Percentiles rank a stretch among this genome's conserved stretches.
Conservation (phyloP, 2,888 invertebrate genomes). For the Drosophila multiciliata region DNA sequence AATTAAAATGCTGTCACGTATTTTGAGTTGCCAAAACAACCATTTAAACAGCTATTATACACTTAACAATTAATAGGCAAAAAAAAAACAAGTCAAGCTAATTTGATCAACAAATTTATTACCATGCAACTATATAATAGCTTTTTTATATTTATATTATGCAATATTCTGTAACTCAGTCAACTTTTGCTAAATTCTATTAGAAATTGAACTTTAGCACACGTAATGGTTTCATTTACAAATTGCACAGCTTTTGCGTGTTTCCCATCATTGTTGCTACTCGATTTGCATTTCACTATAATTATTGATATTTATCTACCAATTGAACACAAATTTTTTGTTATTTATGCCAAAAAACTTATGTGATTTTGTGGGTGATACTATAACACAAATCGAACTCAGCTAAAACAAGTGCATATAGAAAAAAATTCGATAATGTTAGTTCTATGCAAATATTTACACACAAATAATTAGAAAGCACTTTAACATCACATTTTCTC, state of each 20-base stretch:
- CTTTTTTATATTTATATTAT: background rate
- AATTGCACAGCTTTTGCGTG: conserved; percentile 51
- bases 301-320: conserved; percentile 53
- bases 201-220: background rate
- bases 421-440: background rate
- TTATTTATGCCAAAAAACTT: background rate
- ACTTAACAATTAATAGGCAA: background rate
- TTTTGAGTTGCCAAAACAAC: conserved; percentile 12
- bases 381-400: background rate
- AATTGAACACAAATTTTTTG: conserved; percentile 30
- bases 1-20: conserved; percentile 31
- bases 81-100: background rate
- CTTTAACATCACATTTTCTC: background rate
- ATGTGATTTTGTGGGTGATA: conserved; percentile 8
- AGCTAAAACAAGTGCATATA: background rate
- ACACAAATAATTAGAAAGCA: background rate
- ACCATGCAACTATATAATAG: background rate
- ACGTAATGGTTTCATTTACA: conserved; percentile 27
- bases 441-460: background rate
- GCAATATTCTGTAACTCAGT: background rate
- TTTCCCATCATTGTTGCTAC: conserved; percentile 50
- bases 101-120: background rate
- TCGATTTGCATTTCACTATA: conserved; percentile 4
- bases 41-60: background rate
- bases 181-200: background rate